phyloP scores from a whole-genome alignment of 2,113 vertebrate genomes.

The Otocyon megalotis region DNA sequence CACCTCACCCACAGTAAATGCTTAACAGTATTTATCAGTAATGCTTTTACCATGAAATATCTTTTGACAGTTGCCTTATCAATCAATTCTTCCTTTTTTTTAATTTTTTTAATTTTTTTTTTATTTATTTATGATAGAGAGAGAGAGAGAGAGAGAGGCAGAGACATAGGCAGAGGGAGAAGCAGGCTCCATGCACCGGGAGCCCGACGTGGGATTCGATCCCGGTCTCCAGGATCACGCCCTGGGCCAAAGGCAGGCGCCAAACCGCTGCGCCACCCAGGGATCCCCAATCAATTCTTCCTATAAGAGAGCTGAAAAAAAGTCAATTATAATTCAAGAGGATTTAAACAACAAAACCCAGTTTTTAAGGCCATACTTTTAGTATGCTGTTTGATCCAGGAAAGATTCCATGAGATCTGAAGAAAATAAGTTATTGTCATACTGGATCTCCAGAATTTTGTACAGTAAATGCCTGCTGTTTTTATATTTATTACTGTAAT shows the following conservation, averaged over 20 bases:
- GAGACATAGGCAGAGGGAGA: too few species aligned
- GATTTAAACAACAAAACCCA: background rate
- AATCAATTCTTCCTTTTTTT: background rate
- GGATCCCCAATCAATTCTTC: background rate
- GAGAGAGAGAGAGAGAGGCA: too few species aligned
- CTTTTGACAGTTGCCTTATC: constrained; percentile 32
- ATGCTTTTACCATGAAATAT: background rate
- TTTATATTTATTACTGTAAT: background rate
- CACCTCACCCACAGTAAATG: background rate
- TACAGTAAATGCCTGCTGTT: background rate
- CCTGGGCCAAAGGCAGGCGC: too few species aligned
- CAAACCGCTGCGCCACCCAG: too few species aligned
- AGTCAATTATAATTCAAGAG: background rate
- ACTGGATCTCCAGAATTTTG: background rate
- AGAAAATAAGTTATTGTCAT: constrained; percentile 16
- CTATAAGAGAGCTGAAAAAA: background rate
- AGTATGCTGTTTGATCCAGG: background rate
- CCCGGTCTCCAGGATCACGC: too few species aligned
- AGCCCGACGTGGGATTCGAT: too few species aligned
- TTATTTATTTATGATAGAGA: too few species aligned
- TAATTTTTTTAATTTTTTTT: too few species aligned
- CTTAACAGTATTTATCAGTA: background rate
- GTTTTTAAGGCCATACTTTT: background rate
- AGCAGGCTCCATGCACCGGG: too few species aligned
- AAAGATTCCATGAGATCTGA: background rate